Evolutionary conservation across 2,113 vertebrate species (phyloP), one percentile per base, ranked within the genome.

Genomic region (Lates calcarifer): DNA sequence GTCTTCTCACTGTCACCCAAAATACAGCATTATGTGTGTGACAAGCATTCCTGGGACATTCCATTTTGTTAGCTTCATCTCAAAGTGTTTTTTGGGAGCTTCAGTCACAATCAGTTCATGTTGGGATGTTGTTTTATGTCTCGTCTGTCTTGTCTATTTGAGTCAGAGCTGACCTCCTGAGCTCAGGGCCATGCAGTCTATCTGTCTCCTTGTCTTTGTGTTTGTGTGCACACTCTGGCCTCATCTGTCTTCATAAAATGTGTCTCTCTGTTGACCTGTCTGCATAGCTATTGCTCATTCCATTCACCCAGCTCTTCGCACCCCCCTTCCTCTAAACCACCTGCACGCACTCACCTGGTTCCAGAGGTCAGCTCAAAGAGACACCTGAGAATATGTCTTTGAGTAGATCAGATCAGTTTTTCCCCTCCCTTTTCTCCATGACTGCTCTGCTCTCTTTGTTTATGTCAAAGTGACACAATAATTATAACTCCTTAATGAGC

Each of bases 171-270:
- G 66, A 82, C 79, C 80, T 74, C 51, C 41, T 24, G 47, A 85
- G 83, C 89, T 86, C 83, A 76, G 67, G 89, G 87, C 90, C 68
- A 84, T 35, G 74, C 70, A 80, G 81, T 91, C 91, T 68, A 74
- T 90, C 89, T 90, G 89, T 90, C 87, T 88, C 73, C 91, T 90
- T 90, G 90, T 85, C 85, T 91, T 82, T 83, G 75, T 77, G 65
- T 90, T 85, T 91, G 82, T 73, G 64, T 58, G 77, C 78, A 84
- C 74, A 60, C 85, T 85, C 81, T n/a, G 60, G 66, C 81, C 89
- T 84, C 81, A 90, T 93, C 90, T 87, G 90, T 95, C 92, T 94
- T 85, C 89, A 67, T 89, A 83, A 90, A 78, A 33, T 72, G 68
- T 58, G 62, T 65, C 83, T 90, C 77, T 84, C 53, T 51, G 13